A percentile compares a stretch with the other conserved stretches of the same genome.
Evolutionary conservation across 2,888 invertebrate species (phyloP).

Genomic region (Apocheima hispidaria): DNA sequence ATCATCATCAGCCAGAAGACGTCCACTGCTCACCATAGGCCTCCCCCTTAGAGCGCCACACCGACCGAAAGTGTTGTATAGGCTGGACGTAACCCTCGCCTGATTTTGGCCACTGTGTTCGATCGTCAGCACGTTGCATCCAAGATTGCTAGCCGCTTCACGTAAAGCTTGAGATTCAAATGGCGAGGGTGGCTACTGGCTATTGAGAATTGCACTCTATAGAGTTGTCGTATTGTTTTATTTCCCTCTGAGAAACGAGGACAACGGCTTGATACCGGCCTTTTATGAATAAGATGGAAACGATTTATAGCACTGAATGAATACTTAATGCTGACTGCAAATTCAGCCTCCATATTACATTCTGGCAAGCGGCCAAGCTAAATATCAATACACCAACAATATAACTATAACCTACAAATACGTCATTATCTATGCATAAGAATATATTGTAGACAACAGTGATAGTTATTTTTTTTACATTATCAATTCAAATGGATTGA

Average conservation of each 20-base stretch:
- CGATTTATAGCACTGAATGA: slow-evolving; percentile 76
- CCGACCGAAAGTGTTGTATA: too few relatives aligned
- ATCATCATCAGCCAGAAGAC: too few relatives aligned
- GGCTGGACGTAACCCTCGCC: too few relatives aligned
- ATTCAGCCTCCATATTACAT: slow-evolving; percentile 67
- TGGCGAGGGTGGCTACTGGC: not conserved
- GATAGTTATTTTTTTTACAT: too few relatives aligned
- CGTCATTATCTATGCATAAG: not conserved
- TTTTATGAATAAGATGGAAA: slow-evolving; percentile 72
- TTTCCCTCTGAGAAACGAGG: slow-evolving; percentile 53
- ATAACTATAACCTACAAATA: slow-evolving; percentile 44
- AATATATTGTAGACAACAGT: too few relatives aligned
- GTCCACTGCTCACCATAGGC: too few relatives aligned
- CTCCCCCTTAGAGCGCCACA: too few relatives aligned
- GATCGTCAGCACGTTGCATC: too few relatives aligned
- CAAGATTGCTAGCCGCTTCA: too few relatives aligned
- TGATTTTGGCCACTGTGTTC: too few relatives aligned
- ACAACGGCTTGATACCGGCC: slow-evolving; percentile 50
- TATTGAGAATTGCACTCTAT: not conserved
- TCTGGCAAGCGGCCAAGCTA: slow-evolving; percentile 69
- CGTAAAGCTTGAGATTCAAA: too few relatives aligned
- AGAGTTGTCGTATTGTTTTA: slow-evolving; percentile 44
- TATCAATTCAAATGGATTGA: too few relatives aligned
- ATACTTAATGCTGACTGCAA: slow-evolving; percentile 73
- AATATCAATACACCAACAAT: slow-evolving; percentile 71